These are phyloP conservation scores for Ciconia boyciana DNA, from an alignment of 2,113 vertebrate genomes.

Conservation along the genomic window DNA sequence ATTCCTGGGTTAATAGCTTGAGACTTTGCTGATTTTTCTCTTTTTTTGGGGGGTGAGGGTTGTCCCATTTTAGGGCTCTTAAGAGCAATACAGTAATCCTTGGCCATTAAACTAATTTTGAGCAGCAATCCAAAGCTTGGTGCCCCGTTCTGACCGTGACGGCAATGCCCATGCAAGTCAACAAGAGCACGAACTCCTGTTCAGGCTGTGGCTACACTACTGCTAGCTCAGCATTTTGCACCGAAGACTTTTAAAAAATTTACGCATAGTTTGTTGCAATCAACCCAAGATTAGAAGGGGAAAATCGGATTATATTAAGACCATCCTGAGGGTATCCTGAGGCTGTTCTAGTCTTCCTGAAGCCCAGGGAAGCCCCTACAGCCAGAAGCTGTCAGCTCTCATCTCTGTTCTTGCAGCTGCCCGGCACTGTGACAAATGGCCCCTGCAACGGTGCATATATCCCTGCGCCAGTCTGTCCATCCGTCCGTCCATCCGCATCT, in stretches of 20 bases:
- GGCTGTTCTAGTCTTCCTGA: slow-evolving; percentile 23
- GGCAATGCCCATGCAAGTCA: neutral
- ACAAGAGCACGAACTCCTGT: accelerated
- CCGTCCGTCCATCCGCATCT: neutral
- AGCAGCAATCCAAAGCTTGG: neutral
- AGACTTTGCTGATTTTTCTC: neutral
- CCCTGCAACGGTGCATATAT: neutral
- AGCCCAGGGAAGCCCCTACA: slow-evolving; percentile 9
- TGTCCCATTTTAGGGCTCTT: neutral
- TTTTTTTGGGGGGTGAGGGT: too few species aligned
- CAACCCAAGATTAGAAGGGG: neutral
- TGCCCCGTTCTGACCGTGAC: accelerated
- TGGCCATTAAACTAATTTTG: neutral
- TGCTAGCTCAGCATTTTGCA: neutral
- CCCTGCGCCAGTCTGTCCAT: neutral
- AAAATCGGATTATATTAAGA: neutral
- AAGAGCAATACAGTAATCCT: neutral
- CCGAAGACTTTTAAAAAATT: neutral
- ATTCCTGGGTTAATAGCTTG: neutral
- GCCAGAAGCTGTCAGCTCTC: slow-evolving; percentile 29
- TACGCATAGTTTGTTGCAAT: neutral
- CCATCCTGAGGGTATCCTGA: slow-evolving; percentile 11
- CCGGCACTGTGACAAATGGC: neutral
- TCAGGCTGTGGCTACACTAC: neutral
- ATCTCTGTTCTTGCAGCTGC: neutral